A percentile compares a stretch with the other conserved stretches of the same genome.
These are phyloP conservation scores for Octomys mimax DNA, from an alignment of 2,797 vertebrate species.

Conservation along the genomic window DNA sequence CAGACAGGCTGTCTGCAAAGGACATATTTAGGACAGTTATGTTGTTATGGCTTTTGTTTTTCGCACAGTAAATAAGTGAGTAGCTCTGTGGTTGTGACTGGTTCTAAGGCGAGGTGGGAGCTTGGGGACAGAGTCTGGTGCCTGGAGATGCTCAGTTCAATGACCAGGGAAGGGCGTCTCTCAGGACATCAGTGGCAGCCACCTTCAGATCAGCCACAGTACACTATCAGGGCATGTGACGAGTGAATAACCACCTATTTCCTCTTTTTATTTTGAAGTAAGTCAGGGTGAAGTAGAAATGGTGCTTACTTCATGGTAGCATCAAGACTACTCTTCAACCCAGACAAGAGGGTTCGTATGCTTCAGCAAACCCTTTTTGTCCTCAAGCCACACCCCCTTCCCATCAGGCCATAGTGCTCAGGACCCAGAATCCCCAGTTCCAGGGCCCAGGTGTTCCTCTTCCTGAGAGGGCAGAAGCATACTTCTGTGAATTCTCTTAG, in stretches of 20 bases:
- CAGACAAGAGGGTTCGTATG: not conserved
- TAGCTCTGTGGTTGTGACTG: not conserved
- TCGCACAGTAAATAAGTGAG: not conserved
- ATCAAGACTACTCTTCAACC: not conserved
- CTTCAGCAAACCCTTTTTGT: not conserved
- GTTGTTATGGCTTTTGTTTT: not conserved
- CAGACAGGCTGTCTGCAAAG: not conserved
- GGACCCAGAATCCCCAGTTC: not conserved
- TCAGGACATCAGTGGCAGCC: not conserved
- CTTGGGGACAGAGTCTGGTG: not conserved
- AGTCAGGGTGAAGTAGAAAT: not conserved
- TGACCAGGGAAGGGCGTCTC: not conserved
- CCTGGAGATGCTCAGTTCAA: not conserved
- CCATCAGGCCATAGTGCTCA: too few species aligned
- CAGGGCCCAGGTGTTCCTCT: too few species aligned
- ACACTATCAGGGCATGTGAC: not conserved
- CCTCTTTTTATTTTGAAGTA: not conserved
- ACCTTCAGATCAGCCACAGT: slow-evolving; percentile 18
- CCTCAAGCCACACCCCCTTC: not conserved
- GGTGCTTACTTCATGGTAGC: not conserved
- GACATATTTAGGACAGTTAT: not conserved
- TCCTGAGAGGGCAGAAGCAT: not conserved
- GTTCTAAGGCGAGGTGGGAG: not conserved
- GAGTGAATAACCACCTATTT: not conserved
- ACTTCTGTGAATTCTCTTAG: not conserved